Conservation (phyloP, 2,888 invertebrate species). For the Aradus depressus region DNA sequence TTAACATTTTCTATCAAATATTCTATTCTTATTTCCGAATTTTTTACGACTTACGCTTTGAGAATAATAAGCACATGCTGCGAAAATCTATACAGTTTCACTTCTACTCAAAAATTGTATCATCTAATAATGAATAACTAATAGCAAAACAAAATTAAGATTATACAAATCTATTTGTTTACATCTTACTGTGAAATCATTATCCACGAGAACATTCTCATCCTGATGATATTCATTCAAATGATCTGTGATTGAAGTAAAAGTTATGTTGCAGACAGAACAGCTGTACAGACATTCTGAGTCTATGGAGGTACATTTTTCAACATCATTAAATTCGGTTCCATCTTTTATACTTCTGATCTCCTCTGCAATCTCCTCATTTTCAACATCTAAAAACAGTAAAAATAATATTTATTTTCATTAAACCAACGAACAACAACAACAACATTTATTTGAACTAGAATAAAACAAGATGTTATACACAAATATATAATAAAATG, state of each 20-base stretch:
- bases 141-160: no score
- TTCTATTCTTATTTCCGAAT: no score
- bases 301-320: not conserved
- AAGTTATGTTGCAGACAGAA: constrained; percentile 14
- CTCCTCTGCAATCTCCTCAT: not conserved
- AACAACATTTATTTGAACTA: no score
- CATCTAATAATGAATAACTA: no score
- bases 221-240: constrained; percentile 14
- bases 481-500: no score
- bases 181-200: not conserved
- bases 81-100: no score
- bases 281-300: constrained; percentile 9
- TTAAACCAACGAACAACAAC: no score
- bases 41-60: no score
- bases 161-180: not conserved
- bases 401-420: not conserved
- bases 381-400: not conserved
- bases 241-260: constrained; percentile 11
- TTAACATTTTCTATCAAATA: no score
- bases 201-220: constrained; percentile 13
- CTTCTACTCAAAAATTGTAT: no score
- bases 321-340: not conserved
- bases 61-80: no score
- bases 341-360: not conserved
- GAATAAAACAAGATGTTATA: no score